Evolutionary conservation across 2,888 invertebrate species (phyloP), one percentile per base, ranked within the genome.

Genomic region (Caenorhabditis sp.): DNA sequence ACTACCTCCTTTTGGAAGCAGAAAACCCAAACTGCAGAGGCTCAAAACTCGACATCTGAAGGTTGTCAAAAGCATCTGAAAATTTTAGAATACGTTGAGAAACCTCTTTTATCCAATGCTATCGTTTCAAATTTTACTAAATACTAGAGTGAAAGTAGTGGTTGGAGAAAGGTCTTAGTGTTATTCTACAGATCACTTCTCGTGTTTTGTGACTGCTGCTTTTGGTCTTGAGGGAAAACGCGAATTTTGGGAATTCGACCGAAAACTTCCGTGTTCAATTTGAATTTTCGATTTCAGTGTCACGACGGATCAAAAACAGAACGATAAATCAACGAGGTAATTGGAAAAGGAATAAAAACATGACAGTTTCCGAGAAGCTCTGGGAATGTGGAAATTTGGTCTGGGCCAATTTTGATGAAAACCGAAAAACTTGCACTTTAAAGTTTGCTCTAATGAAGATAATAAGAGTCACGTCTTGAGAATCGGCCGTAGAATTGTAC

Each of bases 401-500:
- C 35, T 47, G 35, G 24, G 41, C 10, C 41, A 44, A 44, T 14
- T 16, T 63, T 44, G 26, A 63, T 63, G 26, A 44, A 63, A 63
- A 58, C 44, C 16, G 16, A 22, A 22, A 22, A 22, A 59, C 38
- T n/a, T 44, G 63, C 44, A 44, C 49, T 66, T 35, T 41, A 10
- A 64, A 44, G 8, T 64, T 28, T 26, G n/a, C 14, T 51, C 49
- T 66, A 66, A 49, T 66, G 49, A 66, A 49, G 51, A 19, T 41
- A n/a, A 0, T 7, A 69, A 12, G 41, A 24, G 69, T 69, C 54
- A 69, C 56, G 56, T 56, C 54, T 69, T 69, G 51, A 47, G 51
- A 66, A 38, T 41, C 56, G 35, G 38, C n/a, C n/a, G n/a, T n/a
- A n/a, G n/a, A n/a, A n/a, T 69, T 56, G 54, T 69, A 56, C 69